Conservation (phyloP, 2,113 vertebrate genomes). For the Mobula birostris region DNA sequence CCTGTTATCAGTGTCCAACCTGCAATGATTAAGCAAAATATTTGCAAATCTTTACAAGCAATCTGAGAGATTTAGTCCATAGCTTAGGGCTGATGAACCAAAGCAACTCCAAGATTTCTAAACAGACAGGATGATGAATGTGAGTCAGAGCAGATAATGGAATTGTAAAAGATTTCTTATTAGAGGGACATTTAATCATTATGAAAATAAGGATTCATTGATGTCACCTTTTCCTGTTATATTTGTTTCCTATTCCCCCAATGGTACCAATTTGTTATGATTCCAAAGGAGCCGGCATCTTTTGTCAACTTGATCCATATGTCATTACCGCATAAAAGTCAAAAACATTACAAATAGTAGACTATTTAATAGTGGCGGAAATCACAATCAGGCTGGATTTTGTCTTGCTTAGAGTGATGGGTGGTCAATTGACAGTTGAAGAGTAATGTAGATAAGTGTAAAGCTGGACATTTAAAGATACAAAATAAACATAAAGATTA, state of each 20-base stretch:
- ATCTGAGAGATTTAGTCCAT: constrained; percentile 25
- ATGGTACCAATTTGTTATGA: not conserved
- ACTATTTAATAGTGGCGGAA: not conserved
- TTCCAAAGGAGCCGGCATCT: not conserved
- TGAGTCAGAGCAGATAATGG: not conserved
- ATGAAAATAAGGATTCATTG: constrained; percentile 34
- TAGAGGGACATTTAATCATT: not conserved
- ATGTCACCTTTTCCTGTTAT: not conserved
- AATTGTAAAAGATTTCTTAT: not conserved
- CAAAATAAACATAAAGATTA: not conserved
- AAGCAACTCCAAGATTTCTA: not conserved
- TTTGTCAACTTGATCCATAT: not conserved
- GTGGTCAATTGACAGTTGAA: not conserved
- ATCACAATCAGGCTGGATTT: not conserved
- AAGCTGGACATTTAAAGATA: not conserved
- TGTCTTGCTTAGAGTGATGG: not conserved
- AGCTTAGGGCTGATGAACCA: constrained; percentile 18
- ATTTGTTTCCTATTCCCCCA: not conserved
- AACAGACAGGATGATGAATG: constrained; percentile 15
- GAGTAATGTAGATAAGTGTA: not conserved
- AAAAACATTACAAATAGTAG: not conserved
- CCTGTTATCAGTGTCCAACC: constrained; percentile 13
- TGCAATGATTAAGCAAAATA: constrained; percentile 31
- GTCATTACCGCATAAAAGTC: not conserved
- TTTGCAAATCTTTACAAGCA: constrained; percentile 30